These are phyloP conservation scores for Gephyroberyx darwinii DNA, from an alignment of 2,797 vertebrate genomes.

Conservation along the genomic window DNA sequence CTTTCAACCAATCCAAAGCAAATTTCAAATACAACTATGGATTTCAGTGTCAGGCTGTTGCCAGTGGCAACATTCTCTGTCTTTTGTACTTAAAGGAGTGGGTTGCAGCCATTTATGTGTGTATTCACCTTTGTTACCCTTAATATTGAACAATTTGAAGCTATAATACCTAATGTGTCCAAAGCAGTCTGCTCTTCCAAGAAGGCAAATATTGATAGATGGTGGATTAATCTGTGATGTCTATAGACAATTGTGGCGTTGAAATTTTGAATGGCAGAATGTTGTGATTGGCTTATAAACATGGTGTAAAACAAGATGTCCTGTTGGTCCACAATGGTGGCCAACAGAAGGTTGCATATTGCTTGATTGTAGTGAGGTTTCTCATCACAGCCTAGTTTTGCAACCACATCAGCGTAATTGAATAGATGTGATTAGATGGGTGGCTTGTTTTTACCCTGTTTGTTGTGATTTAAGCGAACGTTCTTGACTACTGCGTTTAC, in stretches of 20 bases:
- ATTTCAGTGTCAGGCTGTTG: constrained; percentile 33
- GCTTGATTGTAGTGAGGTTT: background rate
- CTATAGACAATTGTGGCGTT: background rate
- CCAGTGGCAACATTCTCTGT: constrained; percentile 33
- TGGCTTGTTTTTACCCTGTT: background rate
- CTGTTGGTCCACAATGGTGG: background rate
- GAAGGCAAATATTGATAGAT: constrained; percentile 1
- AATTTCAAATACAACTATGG: constrained; percentile 6
- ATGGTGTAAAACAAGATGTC: too few relatives aligned
- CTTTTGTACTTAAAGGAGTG: constrained; percentile 29
- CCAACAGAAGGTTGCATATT: background rate
- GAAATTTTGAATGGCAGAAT: background rate
- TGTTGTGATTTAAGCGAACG: background rate
- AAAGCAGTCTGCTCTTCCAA: background rate
- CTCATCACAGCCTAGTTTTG: background rate
- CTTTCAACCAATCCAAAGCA: constrained; percentile 8
- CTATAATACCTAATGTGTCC: constrained; percentile 5
- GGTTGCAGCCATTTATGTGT: constrained; percentile 26
- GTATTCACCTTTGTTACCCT: constrained; percentile 23
- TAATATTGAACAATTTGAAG: constrained; percentile 20
- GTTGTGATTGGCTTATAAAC: background rate
- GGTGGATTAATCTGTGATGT: background rate
- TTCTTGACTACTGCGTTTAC: background rate
- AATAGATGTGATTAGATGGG: background rate
- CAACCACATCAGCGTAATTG: background rate